phyloP scores from a whole-genome alignment of 2,888 invertebrate species.

The Phaonia tiefii region DNA sequence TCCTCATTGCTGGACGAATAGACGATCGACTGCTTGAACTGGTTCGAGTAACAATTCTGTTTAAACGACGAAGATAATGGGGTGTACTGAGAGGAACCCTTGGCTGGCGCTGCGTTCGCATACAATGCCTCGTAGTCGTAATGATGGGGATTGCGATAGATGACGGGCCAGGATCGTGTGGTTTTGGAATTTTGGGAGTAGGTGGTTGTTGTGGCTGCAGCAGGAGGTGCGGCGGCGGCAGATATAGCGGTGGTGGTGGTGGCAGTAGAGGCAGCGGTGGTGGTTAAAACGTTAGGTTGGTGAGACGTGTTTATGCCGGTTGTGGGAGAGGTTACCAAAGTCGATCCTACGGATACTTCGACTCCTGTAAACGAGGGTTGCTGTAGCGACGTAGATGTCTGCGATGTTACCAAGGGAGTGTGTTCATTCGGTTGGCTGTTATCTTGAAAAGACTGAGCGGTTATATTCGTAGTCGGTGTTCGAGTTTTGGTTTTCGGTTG shows the following conservation, averaged over 20 bases:
- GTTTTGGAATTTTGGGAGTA: slow-evolving; percentile 80
- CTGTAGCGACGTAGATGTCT: not conserved
- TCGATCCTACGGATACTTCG: slow-evolving; percentile 20
- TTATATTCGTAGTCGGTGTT: slow-evolving; percentile 65
- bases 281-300: slow-evolving; percentile 51
- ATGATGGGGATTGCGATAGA: slow-evolving; percentile 80
- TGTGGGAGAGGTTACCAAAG: slow-evolving; percentile 47
- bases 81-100: slow-evolving; percentile 35
- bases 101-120: slow-evolving; percentile 70
- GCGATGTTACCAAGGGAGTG: slow-evolving; percentile 72
- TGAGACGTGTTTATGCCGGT: slow-evolving; percentile 60
- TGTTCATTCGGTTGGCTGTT: slow-evolving; percentile 73
- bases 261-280: slow-evolving; percentile 43
- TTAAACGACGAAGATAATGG: slow-evolving; percentile 71
- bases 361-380: slow-evolving; percentile 39
- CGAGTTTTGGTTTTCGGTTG: slow-evolving; percentile 58
- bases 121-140: slow-evolving; percentile 80
- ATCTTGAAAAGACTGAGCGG: slow-evolving; percentile 66
- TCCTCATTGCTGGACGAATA: slow-evolving; percentile 78
- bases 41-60: slow-evolving; percentile 78
- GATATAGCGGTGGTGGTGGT: slow-evolving; percentile 49
- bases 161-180: slow-evolving; percentile 81
- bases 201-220: slow-evolving; percentile 70
- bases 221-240: slow-evolving; percentile 59
- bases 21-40: slow-evolving; percentile 77